phyloP scores from a whole-genome alignment of 2,888 invertebrate species.

The Buathra laborator region DNA sequence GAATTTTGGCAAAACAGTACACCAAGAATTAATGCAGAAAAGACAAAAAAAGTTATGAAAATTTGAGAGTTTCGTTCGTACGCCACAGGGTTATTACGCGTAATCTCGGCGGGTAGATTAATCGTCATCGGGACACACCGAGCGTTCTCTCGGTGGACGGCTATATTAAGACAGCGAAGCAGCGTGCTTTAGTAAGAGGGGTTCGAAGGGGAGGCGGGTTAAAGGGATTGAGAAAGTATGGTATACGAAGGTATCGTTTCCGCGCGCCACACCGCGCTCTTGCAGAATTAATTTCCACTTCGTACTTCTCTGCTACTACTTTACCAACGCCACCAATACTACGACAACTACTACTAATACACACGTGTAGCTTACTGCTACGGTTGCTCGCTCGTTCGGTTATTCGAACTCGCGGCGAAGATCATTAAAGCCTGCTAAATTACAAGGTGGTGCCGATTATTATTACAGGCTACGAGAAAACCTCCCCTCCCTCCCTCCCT shows the following conservation, averaged over 20 bases:
- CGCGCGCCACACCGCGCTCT: slow-evolving; percentile 40
- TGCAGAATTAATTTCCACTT: slow-evolving; percentile 61
- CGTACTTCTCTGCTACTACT: slow-evolving; percentile 49
- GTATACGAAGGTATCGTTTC: slow-evolving; percentile 43
- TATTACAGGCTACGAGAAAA: slow-evolving; percentile 63
- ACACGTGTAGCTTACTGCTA: background rate
- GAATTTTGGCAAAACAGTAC: background rate
- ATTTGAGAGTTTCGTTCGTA: slow-evolving; percentile 31
- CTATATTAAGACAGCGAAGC: slow-evolving; percentile 55
- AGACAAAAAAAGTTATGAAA: slow-evolving; percentile 12
- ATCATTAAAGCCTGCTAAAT: slow-evolving; percentile 67
- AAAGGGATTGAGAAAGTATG: slow-evolving; percentile 12
- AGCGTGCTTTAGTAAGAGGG: background rate
- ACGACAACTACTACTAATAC: slow-evolving; percentile 17
- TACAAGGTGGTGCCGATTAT: slow-evolving; percentile 69
- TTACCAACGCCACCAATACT: slow-evolving; percentile 17
- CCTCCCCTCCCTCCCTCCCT: slow-evolving; percentile 36
- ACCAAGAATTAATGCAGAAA: slow-evolving; percentile 27
- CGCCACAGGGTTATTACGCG: slow-evolving; percentile 56
- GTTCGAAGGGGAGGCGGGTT: background rate
- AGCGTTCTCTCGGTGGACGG: slow-evolving; percentile 38
- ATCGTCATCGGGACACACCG: slow-evolving; percentile 61
- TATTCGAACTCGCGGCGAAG: slow-evolving; percentile 47
- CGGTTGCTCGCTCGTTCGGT: slow-evolving; percentile 17
- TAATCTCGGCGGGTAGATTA: slow-evolving; percentile 63